These are phyloP conservation scores for Danio rerio DNA, from an alignment of 2,113 vertebrate genomes.

Conservation along the genomic window GRCz12tu NC_133196.1:19838001-19838500, in stretches of 20 bases:
- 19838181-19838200: not conserved
- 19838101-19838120: no score
- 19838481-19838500: constrained; percentile 85
- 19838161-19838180: no score
- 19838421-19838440: constrained; percentile 90
- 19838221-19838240: not conserved
- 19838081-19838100: no score
- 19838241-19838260: not conserved
- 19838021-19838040: no score
- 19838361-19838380: constrained; percentile 93
- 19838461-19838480: constrained; percentile 85
- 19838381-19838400: constrained; percentile 88
- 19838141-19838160: no score
- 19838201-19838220: not conserved
- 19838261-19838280: not conserved
- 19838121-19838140: no score
- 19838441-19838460: constrained; percentile 85
- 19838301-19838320: constrained; percentile 79
- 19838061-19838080: no score
- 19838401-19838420: constrained; percentile 90
- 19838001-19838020: no score
- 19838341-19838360: constrained; percentile 89
- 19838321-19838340: constrained; percentile 87
- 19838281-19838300: not conserved
- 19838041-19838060: no score